Evolutionary conservation across 64 coral and sea anemone genomes (phyloP), one percentile per base, ranked within the genome.

Genomic region (Montipora capricornis): DNA sequence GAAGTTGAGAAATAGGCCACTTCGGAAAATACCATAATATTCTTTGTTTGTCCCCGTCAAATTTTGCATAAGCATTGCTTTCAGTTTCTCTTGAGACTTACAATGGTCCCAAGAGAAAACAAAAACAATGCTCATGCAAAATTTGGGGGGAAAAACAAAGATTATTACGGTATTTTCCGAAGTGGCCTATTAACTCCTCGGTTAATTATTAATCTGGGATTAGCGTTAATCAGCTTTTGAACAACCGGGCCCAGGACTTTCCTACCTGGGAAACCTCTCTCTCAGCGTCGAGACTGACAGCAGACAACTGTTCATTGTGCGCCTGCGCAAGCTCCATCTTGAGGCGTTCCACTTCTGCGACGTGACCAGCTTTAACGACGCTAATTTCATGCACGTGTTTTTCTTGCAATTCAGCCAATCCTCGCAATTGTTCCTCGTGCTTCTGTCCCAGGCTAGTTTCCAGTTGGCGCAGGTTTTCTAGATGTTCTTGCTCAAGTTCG

Each of bases 401-500:
- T 47, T 94, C 84, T 60, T 96, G 95, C 20, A 99, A 73, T 4
- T 76, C 87, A 73, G 88, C 87, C 89, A 99, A 78, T 45, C 89
- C 95, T 19, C 78, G 88, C 16, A 99, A 53, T 51, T 99, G 98
- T 75, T 92, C 92, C 11, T 85, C 85, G 75, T 99, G 98, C 53
- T 95, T 96, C 70, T 94, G 73, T 47, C 64, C 91, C 66, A 99
- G 90, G 73, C 85, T 84, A 10, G 77, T 49, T 80, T 99, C 98
- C 1, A 99, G 92, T 47, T 96, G 92, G 29, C 94, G 92, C 64
- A 99, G 81, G 80, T 92, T 99, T 75, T 99, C 92, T 22, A 99
- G 59, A 26, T 99, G 98, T 86, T 99, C 98, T 81, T 96, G 95
- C 87, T 99, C 98, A 6, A 99, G 68, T 67, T 94, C 95, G 73